Base-by-base conservation (phyloP, 2,888 invertebrate genomes). In the Merodon equestris region DNA sequence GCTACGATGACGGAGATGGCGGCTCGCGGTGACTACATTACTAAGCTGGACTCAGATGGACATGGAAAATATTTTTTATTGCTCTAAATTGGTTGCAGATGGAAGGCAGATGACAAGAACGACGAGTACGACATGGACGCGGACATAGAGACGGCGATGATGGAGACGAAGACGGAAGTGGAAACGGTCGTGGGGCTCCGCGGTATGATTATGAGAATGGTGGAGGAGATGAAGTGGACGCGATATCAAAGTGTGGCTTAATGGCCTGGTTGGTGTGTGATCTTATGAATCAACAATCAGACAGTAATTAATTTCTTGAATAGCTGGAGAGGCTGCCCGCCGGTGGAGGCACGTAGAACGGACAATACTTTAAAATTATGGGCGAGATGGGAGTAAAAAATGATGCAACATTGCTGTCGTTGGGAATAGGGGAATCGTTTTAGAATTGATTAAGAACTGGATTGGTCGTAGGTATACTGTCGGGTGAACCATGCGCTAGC, bases 241-340 rank as follows among this genome's bases (percentile, higher is more conserved):
- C 61, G 76, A 77, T 77, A 79, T 74, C 64, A 79, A 70, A 61
- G 68, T 73, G 74, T 79, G 68, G 68, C 64, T 74, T 79, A 79
- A 79, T 74, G 73, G 73, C 44, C 36, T 10, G 50, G 64, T 64
- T 70, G 73, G 79, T 79, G 74, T 79, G 79, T 47, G 79, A 74
- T 73, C 74, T 74, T 79, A 79, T 79, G 68, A 79, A 74, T 79
- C 73, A 79, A 64, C 68, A 74, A 70, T 79, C 63, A 68, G 70
- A 74, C 68, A 74, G 68, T 70, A 79, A 79, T 74, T 79, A 79
- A 74, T 79, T 79, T 74, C 53, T 64, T 2, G 27, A 27, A 27
- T 27, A 27, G 27, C 7, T 27, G 27, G 7, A 27, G 27, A 27
- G 40, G 14, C 17, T 42, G 27, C 56, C 9, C 63, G 54, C 57